Conservation (phyloP, 1,140 invertebrate species). For the Drosophila tsacasi region DNA sequence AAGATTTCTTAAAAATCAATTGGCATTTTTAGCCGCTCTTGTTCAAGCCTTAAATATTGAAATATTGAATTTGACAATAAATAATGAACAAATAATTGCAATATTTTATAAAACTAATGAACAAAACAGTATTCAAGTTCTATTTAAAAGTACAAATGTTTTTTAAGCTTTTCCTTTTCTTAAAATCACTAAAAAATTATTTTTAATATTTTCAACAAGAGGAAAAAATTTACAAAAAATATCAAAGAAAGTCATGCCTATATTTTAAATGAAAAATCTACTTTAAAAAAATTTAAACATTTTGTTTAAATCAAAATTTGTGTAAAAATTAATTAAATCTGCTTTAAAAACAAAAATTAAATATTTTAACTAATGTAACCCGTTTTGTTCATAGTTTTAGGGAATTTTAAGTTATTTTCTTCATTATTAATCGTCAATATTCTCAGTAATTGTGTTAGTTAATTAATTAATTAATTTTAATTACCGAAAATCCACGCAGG, state of each 20-base stretch:
- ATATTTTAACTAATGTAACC: neutral
- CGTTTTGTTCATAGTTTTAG: neutral
- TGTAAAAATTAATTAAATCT: too few species aligned
- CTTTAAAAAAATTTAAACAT: neutral
- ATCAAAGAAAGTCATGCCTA: neutral
- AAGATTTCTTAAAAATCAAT: neutral
- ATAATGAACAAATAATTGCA: neutral
- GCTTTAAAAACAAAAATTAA: neutral
- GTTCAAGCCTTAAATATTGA: neutral
- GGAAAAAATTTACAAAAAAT: neutral
- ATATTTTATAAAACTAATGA: neutral
- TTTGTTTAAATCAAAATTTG: neutral
- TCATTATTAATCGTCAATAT: constrained; percentile 2
- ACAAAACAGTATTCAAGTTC: neutral
- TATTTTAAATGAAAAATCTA: neutral
- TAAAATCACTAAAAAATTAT: neutral
- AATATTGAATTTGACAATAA: neutral
- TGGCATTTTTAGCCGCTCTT: neutral
- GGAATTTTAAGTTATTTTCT: neutral
- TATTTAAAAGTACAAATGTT: neutral
- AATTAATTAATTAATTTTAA: neutral
- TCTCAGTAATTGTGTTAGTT: neutral
- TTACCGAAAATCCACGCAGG: constrained; percentile 4
- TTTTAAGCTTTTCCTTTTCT: too few species aligned
- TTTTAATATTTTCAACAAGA: constrained; percentile 4